Percentiles rank a stretch among this genome's conserved stretches.
These are phyloP conservation scores for Apodemia arnacis DNA, from an alignment of 2,888 invertebrate species.

Conservation along the genomic window DNA sequence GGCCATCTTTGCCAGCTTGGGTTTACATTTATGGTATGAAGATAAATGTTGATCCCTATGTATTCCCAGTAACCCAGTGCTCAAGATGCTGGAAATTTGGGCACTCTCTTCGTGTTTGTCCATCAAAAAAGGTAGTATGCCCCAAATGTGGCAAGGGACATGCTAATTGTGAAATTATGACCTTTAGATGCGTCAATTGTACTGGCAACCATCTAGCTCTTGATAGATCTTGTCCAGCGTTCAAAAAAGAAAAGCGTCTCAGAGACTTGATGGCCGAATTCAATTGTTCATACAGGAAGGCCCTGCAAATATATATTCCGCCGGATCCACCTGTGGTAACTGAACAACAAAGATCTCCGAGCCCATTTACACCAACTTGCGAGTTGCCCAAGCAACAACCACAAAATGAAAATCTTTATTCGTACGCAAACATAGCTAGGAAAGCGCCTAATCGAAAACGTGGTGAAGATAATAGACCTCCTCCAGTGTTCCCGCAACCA, in stretches of 20 bases:
- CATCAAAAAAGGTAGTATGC: constrained; percentile 38
- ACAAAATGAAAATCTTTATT: no score
- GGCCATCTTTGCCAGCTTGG: constrained; percentile 6
- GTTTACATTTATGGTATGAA: constrained; percentile 20
- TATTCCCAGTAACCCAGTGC: constrained; percentile 64
- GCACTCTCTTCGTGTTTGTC: constrained; percentile 41
- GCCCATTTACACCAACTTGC: no score
- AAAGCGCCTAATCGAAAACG: no score
- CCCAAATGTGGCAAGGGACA: constrained; percentile 33
- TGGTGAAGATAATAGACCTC: no score
- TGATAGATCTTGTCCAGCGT: constrained; percentile 20
- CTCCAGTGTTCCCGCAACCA: no score
- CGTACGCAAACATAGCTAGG: no score
- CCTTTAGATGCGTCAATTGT: constrained; percentile 33
- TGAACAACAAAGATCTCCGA: no score
- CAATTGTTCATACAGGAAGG: constrained; percentile 25
- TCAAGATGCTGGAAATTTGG: constrained; percentile 63
- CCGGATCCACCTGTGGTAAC: no score
- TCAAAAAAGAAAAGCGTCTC: constrained; percentile 32
- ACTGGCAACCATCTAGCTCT: constrained; percentile 19
- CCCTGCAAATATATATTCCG: no score
- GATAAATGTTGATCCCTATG: constrained; percentile 46
- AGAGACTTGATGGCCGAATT: constrained; percentile 37
- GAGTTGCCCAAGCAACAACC: no score
- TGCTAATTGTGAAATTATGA: constrained; percentile 10